Base-by-base conservation (phyloP, 2,888 invertebrate genomes). In the Sarcophaga subvicina region DNA sequence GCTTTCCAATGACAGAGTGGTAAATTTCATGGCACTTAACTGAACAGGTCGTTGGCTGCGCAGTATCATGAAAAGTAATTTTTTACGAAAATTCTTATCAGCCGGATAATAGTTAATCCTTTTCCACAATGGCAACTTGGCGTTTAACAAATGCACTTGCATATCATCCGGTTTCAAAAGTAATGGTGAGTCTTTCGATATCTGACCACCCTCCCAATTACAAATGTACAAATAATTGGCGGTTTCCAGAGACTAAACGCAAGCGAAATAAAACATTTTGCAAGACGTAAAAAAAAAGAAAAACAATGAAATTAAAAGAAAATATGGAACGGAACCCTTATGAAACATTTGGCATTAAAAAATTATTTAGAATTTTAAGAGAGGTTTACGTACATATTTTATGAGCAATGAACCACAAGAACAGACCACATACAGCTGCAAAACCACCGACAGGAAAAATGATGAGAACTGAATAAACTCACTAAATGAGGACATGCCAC, bases 21-120 rank as follows among this genome's bases (percentile, higher is more conserved):
- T 90, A 85, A 91, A 91, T 79, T 91, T 90, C 79, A 90, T 85
- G 54, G 90, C 91, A 12, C 90, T 90, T 49, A 91, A 88, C 66
- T 89, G 83, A 5, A 89, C 45, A 5, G 90, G 90, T 59, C 88
- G 89, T 49, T 91, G 90, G 70, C 90, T 89, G 64, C 90, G 83
- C 79, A 89, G 81, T 77, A 91, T 90, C 88, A 90, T 88, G 47
- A 91, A 90, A 60, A 72, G 64, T 49, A 91, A 75, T 78, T 88
- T 88, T 45, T 88, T 85, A 27, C 86, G 88, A 76, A 90, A 90
- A 3, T 87, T 75, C 2, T 75, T 84, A 75, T 85, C 89, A 47
- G 86, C 83, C 59, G 89, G 85, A 69, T 80, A 88, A 49, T 89
- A 83, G 59, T 77, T 63, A 66, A 86, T 80, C 49, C 67, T 8